These are phyloP conservation scores for Ceratoteleas bidentatus DNA, from an alignment of 1,140 invertebrate genomes.

Conservation along the genomic window DNA sequence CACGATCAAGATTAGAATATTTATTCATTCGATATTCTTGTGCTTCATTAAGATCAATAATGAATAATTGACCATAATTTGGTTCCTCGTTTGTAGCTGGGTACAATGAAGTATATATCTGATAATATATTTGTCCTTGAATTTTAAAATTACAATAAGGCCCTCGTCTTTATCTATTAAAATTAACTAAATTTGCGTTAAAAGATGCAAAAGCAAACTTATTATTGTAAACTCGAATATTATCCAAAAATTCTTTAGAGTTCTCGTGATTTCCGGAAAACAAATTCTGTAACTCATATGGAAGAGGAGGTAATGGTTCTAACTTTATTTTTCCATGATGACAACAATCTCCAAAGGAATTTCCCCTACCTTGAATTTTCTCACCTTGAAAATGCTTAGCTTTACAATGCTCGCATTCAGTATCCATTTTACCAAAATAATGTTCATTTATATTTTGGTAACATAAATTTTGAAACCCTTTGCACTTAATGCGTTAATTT, in stretches of 20 bases:
- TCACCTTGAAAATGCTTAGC: constrained; percentile 1
- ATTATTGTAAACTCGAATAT: background rate
- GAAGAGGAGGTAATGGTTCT: background rate
- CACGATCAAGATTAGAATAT: background rate
- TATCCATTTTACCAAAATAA: background rate
- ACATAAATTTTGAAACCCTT: background rate
- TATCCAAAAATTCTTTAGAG: background rate
- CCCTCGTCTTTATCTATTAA: no score
- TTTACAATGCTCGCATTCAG: background rate
- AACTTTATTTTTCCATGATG: background rate
- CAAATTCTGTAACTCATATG: background rate
- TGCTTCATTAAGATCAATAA: background rate
- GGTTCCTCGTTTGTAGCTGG: background rate
- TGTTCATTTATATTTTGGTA: background rate
- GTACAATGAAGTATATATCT: background rate
- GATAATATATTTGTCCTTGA: no score
- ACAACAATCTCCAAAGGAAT: background rate
- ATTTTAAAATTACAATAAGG: no score
- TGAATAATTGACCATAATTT: background rate
- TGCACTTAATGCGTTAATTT: background rate
- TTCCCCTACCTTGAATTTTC: background rate
- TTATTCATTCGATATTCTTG: background rate
- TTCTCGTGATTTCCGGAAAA: background rate
- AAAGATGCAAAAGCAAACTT: background rate
- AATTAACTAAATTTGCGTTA: background rate